Evolutionary conservation across 2,113 vertebrate species (phyloP), one percentile per base, ranked within the genome.

Genomic region (Hemiprocne comata): DNA sequence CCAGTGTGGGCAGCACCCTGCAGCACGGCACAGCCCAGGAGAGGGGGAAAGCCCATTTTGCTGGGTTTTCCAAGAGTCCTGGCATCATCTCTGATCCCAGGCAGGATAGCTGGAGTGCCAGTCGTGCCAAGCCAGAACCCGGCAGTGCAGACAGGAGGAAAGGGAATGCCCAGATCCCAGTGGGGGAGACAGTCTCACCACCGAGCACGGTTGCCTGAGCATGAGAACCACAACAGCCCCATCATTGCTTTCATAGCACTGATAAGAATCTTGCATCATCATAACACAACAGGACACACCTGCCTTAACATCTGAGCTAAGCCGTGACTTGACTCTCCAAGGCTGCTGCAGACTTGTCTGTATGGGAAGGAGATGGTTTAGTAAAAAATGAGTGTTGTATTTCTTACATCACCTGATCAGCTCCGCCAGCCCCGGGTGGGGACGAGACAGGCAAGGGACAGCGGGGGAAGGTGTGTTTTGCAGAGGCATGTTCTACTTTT

Each of bases 231-330:
- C 7, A 2, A 9, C 15, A 10, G 69, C 55, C 46, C 48, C 82
- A 42, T 88, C 90, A 55, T 18, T 5, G 93, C 36, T 44, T 55
- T 24, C 15, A 16, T 3, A 76, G 16, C 1, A 0, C 80, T 25
- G 83, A 89, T 60, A 77, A 86, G 48, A 12, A 76, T 80, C 89
- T 92, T 76, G 51, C 94, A 71, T 92, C 90, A 66, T 29, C 79
- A 8, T 3, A 60, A 25, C 38, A 53, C 46, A 80, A 21, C 17
- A 26, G 48, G 62, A 40, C 51, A 58, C 48, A 17, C 40, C 21
- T n/a, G 14, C 26, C 36, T 87, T 50, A 25, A 72, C 57, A 38
- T 15, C 77, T 28, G 12, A n/a, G 46, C 11, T 53, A 23, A 55
- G 42, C 10, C 6, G 0, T 5, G 11, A 20, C 78, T 50, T 23